Percentiles rank a stretch among this genome's conserved stretches.
Evolutionary conservation across 2,888 invertebrate genomes (phyloP).

Genomic region (Ommatoiulus sabulosus): DNA sequence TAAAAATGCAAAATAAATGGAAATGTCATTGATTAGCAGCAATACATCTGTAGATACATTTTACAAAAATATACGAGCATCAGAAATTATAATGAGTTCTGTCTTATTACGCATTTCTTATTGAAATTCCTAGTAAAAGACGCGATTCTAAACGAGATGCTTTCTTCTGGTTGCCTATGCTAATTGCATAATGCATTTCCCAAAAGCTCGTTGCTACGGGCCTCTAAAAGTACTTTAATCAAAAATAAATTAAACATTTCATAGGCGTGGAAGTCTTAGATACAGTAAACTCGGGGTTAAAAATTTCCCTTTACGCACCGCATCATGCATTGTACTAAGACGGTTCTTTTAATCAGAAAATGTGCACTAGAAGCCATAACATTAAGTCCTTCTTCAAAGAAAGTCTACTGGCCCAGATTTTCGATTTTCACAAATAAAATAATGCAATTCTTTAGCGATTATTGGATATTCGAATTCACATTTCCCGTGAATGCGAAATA

Average conservation of each 20-base stretch:
- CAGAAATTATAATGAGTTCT: background rate
- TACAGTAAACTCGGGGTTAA: too few relatives aligned
- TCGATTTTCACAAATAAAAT: too few relatives aligned
- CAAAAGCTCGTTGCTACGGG: constrained; percentile 8
- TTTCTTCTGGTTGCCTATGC: background rate
- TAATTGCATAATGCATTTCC: constrained; percentile 29
- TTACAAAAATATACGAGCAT: background rate
- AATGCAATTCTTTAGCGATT: background rate
- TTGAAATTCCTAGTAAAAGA: background rate
- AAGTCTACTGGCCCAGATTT: too few relatives aligned
- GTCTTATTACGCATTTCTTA: background rate
- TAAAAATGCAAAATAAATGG: constrained; percentile 15
- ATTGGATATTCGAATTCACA: background rate
- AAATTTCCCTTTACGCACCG: too few relatives aligned
- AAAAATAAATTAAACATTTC: background rate
- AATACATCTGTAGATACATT: background rate
- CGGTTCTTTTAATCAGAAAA: too few relatives aligned
- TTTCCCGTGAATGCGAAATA: background rate
- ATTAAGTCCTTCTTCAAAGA: too few relatives aligned
- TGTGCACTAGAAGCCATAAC: too few relatives aligned
- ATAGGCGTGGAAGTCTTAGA: background rate
- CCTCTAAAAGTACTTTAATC: background rate
- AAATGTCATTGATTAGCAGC: constrained; percentile 26
- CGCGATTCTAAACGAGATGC: background rate
- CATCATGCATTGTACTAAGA: too few relatives aligned